Evolutionary conservation across 2,888 invertebrate species (phyloP), one percentile per base, ranked within the genome.

Genomic region (Bursaphelenchus okinawaensis): DNA sequence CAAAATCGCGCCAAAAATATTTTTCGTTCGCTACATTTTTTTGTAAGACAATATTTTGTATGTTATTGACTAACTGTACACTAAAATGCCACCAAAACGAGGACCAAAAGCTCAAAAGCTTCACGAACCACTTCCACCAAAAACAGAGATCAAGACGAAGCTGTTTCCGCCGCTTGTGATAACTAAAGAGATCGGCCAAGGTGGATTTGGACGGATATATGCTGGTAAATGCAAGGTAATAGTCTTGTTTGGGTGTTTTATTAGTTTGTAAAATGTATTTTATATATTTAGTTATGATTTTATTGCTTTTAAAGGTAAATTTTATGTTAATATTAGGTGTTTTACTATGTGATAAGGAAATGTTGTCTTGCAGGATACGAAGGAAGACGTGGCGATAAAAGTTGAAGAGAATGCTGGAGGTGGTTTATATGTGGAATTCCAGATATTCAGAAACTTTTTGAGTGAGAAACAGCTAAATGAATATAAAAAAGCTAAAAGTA

Each of bases 391-490:
- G 55, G 76, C 77, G 7, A 68, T 82, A 54, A 82, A 82, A 65
- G 71, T 83, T 90, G 98, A 98, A 83, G 93, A 92, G 1, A 90
- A 91, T 83, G 88, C 88, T 9, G 98, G 93, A 85, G 98, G 98
- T 0, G 96, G 96, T 0, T 86, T 99, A 16, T 98, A 95, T 85
- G 92, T 93, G n/a, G 98, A 99, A 87, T 90, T 92, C 79, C 91
- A 94, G 84, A 94, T 94, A 84, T 91, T 95, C 77, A 88, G 93
- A 66, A 87, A 93, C 80, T 90, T 90, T 70, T 91, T 90, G 28
- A 90, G 90, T 83, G 86, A 87, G 71, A 87, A 89, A 54, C 88
- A 88, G 86, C 89, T 83, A 28, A 77, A 78, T 26, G 66, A 68
- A 9, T 83, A 72, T 69, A 71, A 62, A 51, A 63, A 65, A 31